A percentile compares a stretch with the other conserved stretches of the same genome.
Conservation (phyloP, 2,797 vertebrate genomes). For the Sardinella longiceps region DNA sequence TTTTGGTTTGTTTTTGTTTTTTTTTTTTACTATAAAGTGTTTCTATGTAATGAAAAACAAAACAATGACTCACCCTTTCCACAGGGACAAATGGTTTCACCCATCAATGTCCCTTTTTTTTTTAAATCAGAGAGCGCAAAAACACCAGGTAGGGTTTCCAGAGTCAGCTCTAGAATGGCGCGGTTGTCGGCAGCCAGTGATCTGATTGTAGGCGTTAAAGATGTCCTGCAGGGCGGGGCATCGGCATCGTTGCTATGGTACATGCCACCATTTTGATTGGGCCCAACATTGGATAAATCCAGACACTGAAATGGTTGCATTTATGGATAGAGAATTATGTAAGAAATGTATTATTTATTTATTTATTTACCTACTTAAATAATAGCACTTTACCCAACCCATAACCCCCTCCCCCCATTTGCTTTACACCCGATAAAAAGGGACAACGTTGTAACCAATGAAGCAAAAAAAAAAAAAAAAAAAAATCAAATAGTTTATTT, state of each 20-base stretch:
- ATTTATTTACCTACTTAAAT: not conserved
- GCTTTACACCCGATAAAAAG: slow-evolving; percentile 33
- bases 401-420: slow-evolving; percentile 33
- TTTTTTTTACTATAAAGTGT: not conserved
- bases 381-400: slow-evolving; percentile 64
- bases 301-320: slow-evolving; percentile 26
- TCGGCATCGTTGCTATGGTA: slow-evolving; percentile 38
- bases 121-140: not conserved
- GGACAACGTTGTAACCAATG: slow-evolving; percentile 45
- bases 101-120: not conserved
- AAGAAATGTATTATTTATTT: not conserved
- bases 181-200: not conserved
- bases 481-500: slow-evolving; percentile 46
- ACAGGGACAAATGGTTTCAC: not conserved
- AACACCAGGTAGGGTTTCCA: not conserved
- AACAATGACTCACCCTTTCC: not conserved
- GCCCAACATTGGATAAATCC: not conserved
- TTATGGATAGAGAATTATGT: slow-evolving; percentile 28
- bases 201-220: slow-evolving; percentile 30
- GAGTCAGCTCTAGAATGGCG: not conserved
- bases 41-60: not conserved
- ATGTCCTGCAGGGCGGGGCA: slow-evolving; percentile 70
- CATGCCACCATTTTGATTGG: slow-evolving; percentile 9
- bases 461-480: slow-evolving; percentile 56
- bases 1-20: too few species aligned